These are phyloP conservation scores for Reticulitermes speratus DNA, from an alignment of 1,140 invertebrate species.

Conservation along the genomic window DNA sequence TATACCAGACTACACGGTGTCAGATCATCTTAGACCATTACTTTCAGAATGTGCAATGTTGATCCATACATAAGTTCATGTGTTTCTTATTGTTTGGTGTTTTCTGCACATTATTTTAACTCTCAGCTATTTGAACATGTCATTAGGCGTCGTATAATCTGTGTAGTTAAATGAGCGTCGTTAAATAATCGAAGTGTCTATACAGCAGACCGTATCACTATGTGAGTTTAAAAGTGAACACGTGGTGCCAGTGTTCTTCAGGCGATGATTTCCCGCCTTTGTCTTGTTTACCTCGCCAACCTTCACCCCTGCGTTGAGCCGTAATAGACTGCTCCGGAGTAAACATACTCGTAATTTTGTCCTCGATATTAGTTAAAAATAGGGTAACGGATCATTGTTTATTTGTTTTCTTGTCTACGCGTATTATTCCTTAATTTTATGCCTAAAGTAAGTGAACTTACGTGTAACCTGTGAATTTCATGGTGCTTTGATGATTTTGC, in stretches of 20 bases:
- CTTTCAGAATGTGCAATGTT: too few relatives aligned
- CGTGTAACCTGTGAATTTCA: neutral
- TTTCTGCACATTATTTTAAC: too few relatives aligned
- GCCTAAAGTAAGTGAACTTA: neutral
- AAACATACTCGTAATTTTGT: conserved; percentile 4
- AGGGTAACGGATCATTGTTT: neutral
- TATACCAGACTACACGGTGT: too few relatives aligned
- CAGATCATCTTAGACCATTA: too few relatives aligned
- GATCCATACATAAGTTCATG: too few relatives aligned
- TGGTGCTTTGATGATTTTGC: neutral
- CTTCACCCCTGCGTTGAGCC: neutral
- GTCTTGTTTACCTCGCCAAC: neutral
- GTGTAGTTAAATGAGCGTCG: too few relatives aligned
- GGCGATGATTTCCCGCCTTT: neutral
- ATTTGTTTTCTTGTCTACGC: neutral
- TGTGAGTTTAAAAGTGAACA: neutral
- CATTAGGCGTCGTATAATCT: too few relatives aligned
- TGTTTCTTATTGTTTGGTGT: too few relatives aligned
- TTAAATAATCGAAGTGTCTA: too few relatives aligned
- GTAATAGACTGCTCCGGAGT: neutral
- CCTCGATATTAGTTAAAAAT: neutral
- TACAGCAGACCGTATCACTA: neutral
- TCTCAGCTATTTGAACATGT: too few relatives aligned
- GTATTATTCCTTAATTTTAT: neutral
- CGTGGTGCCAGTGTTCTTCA: neutral